Percentiles rank a stretch among this genome's conserved stretches.
Evolutionary conservation across 2,113 vertebrate genomes (phyloP).

Genomic region (Alces alces): DNA sequence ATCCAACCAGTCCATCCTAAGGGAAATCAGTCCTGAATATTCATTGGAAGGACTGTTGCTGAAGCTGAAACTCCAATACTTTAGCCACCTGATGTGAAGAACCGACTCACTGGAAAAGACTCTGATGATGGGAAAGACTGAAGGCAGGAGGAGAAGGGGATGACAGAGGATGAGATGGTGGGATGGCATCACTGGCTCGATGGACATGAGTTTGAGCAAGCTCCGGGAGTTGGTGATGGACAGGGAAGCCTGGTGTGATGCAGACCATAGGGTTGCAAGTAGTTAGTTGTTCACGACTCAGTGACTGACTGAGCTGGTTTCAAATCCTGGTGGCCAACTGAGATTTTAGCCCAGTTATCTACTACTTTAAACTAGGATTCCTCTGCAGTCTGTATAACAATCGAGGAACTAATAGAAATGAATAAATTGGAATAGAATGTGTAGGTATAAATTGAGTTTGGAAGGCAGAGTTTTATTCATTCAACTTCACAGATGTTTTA

Average conservation of each 20-base stretch:
- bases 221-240: neutral
- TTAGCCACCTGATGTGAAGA: neutral
- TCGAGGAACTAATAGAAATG: neutral
- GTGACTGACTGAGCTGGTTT: neutral
- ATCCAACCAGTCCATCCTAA: neutral
- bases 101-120: neutral
- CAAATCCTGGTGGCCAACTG: neutral
- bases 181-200: neutral
- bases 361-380: neutral
- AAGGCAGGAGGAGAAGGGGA: neutral
- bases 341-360: neutral
- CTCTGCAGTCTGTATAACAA: neutral
- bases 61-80: neutral
- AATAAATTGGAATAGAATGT: neutral
- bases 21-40: neutral
- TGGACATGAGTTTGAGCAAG: neutral
- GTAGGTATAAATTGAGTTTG: neutral
- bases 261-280: neutral
- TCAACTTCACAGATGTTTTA: neutral
- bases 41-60: neutral
- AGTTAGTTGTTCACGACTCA: neutral
- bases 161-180: neutral
- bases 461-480: neutral
- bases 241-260: neutral
- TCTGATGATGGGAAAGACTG: neutral